Percentiles rank a stretch among this genome's conserved stretches.
Conservation (phyloP, 2,888 invertebrate species). For the Drosophila villosipedis region DNA sequence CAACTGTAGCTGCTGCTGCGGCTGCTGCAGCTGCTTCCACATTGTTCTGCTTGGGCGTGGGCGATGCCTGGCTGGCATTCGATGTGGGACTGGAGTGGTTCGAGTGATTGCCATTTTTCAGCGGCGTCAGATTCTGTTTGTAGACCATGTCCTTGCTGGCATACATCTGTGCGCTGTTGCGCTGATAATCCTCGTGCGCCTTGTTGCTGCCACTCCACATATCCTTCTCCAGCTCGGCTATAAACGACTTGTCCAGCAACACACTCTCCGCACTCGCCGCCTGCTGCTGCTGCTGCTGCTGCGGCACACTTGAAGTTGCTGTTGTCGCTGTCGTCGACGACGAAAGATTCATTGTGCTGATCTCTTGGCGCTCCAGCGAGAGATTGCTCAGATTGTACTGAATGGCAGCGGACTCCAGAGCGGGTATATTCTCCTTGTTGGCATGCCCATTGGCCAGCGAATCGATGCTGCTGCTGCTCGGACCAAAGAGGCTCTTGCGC, state of each 20-base stretch:
- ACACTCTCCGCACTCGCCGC: constrained; percentile 84
- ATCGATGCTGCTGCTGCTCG: constrained; percentile 6
- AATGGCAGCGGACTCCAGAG: constrained; percentile 71
- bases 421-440: constrained; percentile 83
- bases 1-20: constrained; percentile 26
- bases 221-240: constrained; percentile 89
- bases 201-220: constrained; percentile 84
- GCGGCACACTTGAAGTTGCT: constrained; percentile 3
- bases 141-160: constrained; percentile 81
- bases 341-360: neutral
- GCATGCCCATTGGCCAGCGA: constrained; percentile 36
- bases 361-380: constrained; percentile 71
- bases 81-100: constrained; percentile 73
- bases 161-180: constrained; percentile 83
- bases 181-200: constrained; percentile 83
- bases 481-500: constrained; percentile 77
- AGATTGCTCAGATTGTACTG: constrained; percentile 80
- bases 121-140: constrained; percentile 83
- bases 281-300: neutral
- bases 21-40: constrained; percentile 64
- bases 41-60: constrained; percentile 82
- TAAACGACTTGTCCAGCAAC: constrained; percentile 87
- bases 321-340: neutral
- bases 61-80: constrained; percentile 43
- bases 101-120: constrained; percentile 66